These are phyloP conservation scores for Tachysurus fulvidraco DNA, from an alignment of 2,113 vertebrate species.

Conservation along the genomic window DNA sequence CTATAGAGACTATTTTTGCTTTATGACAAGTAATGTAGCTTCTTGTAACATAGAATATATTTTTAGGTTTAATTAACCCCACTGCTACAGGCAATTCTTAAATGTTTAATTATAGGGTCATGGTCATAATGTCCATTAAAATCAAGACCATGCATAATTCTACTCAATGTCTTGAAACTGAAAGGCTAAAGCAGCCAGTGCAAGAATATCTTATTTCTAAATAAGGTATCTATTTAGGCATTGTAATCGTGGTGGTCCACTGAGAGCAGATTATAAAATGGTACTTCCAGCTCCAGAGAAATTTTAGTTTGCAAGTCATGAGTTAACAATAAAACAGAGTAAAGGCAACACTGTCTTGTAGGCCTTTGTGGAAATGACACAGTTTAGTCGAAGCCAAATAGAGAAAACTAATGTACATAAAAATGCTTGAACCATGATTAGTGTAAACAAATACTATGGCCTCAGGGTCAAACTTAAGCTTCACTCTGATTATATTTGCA, in stretches of 20 bases:
- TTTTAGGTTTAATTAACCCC: not conserved
- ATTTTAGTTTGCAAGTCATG: not conserved
- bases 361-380: not conserved
- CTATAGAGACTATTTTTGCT: not conserved
- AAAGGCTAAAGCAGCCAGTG: not conserved
- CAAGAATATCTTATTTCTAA: not conserved
- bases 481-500: not conserved
- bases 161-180: not conserved
- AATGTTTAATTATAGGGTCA: not conserved
- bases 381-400: not conserved
- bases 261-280: not conserved
- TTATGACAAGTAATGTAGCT: not conserved
- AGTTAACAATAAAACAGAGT: not conserved
- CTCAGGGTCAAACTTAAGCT: not conserved
- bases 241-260: not conserved
- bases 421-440: not conserved
- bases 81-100: not conserved
- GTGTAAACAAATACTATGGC: not conserved
- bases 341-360: not conserved
- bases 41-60: not conserved
- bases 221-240: not conserved
- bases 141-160: not conserved
- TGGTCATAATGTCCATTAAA: not conserved
- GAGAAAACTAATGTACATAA: not conserved
- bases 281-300: not conserved